phyloP scores from a whole-genome alignment of 1,140 invertebrate genomes.

The Pseudomyrmex cubaensis region DNA sequence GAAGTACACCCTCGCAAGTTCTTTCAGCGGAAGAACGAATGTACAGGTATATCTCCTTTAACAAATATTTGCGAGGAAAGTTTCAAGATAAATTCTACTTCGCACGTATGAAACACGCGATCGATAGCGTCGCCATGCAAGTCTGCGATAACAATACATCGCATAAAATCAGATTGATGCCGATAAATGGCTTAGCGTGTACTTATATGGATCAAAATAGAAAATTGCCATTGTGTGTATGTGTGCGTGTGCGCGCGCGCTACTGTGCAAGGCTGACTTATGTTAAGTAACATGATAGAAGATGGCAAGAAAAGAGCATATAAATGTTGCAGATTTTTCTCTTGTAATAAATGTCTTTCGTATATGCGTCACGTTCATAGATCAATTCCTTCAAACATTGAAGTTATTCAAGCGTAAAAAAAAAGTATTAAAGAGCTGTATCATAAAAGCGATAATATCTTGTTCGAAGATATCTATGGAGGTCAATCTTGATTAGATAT shows the following conservation, averaged over 20 bases:
- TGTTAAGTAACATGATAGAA: constrained; percentile 3
- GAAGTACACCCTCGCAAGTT: not conserved
- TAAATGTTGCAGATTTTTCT: constrained; percentile 4
- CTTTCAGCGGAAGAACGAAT: constrained; percentile 5
- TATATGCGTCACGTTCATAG: not conserved
- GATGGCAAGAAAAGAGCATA: not conserved
- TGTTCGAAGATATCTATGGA: constrained; percentile 23
- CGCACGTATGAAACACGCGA: constrained; percentile 31
- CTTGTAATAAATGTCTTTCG: not conserved
- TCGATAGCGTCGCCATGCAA: constrained; percentile 7
- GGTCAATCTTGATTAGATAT: constrained; percentile 38
- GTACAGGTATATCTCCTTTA: constrained; percentile 32
- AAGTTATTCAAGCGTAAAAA: constrained; percentile 2
- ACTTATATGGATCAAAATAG: not conserved
- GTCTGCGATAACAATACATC: constrained; percentile 12
- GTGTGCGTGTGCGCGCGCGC: not conserved
- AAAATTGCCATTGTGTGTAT: not conserved
- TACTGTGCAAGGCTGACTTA: not conserved
- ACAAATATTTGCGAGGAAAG: constrained; percentile 48
- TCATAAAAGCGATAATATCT: constrained; percentile 27
- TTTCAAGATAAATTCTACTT: constrained; percentile 44
- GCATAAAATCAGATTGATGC: constrained; percentile 36
- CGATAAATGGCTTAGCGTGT: not conserved
- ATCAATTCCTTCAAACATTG: constrained; percentile 1
- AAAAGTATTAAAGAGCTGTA: not conserved